phyloP scores from a whole-genome alignment of 2,797 vertebrate genomes.

The Cossypha dichroa region DNA sequence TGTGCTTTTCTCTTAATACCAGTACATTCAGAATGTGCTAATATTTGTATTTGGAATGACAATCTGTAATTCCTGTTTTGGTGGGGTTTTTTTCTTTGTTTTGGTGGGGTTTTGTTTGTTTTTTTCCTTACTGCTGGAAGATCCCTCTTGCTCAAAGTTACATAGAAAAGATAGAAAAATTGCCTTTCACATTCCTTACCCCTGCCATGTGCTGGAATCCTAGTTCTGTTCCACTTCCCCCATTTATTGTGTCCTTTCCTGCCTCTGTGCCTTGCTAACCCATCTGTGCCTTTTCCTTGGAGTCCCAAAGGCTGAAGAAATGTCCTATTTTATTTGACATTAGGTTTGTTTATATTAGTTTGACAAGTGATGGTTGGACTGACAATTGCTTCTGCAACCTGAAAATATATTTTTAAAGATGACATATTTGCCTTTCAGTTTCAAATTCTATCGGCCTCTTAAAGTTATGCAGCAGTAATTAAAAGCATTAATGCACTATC shows the following conservation, averaged over 20 bases:
- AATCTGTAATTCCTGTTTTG: background rate
- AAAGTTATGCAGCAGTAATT: background rate
- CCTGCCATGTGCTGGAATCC: background rate
- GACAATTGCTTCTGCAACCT: background rate
- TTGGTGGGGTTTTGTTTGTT: accelerated
- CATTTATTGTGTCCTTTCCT: background rate
- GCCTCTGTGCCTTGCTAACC: background rate
- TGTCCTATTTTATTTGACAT: background rate
- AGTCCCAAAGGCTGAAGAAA: background rate
- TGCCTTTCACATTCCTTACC: background rate
- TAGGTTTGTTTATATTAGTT: background rate
- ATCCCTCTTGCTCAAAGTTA: background rate
- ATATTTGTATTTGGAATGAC: background rate
- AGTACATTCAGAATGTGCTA: background rate
- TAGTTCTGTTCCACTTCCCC: background rate
- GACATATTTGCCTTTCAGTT: background rate
- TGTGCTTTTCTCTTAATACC: background rate
- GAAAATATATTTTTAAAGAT: background rate
- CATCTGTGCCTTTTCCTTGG: background rate
- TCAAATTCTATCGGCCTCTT: background rate
- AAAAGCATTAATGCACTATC: background rate
- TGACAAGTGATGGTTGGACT: background rate
- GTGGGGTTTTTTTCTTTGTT: accelerated
- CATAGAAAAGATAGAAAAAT: background rate
- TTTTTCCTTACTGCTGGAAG: background rate